phyloP scores from a whole-genome alignment of 2,113 vertebrate species.

The Calyptommatus sinebrachiatus region DNA sequence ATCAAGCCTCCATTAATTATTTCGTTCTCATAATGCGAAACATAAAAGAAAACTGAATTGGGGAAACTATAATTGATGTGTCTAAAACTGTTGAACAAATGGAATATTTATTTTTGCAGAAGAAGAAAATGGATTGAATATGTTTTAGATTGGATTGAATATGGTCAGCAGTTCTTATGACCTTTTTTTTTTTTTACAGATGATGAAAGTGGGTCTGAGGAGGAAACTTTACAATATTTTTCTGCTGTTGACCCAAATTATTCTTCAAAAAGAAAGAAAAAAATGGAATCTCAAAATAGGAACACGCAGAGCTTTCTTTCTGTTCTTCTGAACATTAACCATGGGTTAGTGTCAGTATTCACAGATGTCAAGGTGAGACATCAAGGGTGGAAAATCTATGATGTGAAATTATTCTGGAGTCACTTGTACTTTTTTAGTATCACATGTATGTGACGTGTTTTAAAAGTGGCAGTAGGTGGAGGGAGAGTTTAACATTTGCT shows the following conservation, averaged over 20 bases:
- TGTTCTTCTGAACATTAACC: slow-evolving; percentile 84
- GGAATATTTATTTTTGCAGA: too few relatives aligned
- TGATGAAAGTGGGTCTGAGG: slow-evolving; percentile 95
- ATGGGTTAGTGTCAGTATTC: slow-evolving; percentile 86
- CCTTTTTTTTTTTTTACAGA: slow-evolving; percentile 70
- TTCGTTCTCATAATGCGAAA: too few relatives aligned
- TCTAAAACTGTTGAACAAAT: too few relatives aligned
- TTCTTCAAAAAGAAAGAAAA: slow-evolving; percentile 87
- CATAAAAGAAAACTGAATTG: too few relatives aligned
- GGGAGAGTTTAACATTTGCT: too few relatives aligned
- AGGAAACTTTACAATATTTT: slow-evolving; percentile 88
- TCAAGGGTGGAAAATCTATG: not conserved
- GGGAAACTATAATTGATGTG: too few relatives aligned
- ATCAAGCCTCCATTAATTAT: too few relatives aligned
- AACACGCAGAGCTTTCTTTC: slow-evolving; percentile 91
- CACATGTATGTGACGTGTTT: not conserved
- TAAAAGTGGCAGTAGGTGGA: too few relatives aligned
- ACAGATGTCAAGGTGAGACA: slow-evolving; percentile 85
- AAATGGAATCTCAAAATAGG: slow-evolving; percentile 82
- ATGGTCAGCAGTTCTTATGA: not conserved
- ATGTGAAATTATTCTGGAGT: not conserved
- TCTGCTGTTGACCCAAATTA: slow-evolving; percentile 82
- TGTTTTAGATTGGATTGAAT: too few relatives aligned
- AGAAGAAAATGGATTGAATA: too few relatives aligned
- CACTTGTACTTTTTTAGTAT: not conserved